Conservation (phyloP, 2,797 vertebrate genomes). For the Eremophila alpestris region DNA sequence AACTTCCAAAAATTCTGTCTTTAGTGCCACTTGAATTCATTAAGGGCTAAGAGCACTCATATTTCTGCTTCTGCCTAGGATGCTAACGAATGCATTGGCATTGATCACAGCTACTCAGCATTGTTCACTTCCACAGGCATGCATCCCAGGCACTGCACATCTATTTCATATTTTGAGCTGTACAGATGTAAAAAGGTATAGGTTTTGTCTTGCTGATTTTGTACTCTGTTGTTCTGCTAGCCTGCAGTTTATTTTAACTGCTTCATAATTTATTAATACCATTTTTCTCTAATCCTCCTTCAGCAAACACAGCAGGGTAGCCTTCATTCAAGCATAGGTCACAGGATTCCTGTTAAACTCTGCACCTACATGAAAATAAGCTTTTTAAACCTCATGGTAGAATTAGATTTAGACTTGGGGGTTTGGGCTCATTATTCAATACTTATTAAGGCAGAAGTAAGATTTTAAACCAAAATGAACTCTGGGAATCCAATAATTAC, state of each 20-base stretch:
- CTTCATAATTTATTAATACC: slow-evolving; percentile 61
- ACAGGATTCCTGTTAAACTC: slow-evolving; percentile 32
- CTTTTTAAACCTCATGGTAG: slow-evolving; percentile 52
- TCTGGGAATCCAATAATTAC: slow-evolving; percentile 61
- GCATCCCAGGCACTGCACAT: background rate
- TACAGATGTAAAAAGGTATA: background rate
- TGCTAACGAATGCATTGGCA: background rate
- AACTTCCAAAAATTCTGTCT: background rate
- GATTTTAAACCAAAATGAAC: slow-evolving; percentile 68
- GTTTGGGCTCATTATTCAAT: slow-evolving; percentile 49
- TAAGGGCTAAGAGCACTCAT: background rate
- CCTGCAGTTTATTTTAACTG: slow-evolving; percentile 52
- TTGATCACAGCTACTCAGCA: background rate
- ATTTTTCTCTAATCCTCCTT: slow-evolving; percentile 51
- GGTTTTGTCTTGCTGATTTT: slow-evolving; percentile 45
- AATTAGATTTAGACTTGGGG: slow-evolving; percentile 54
- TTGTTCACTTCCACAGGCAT: background rate
- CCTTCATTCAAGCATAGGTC: slow-evolving; percentile 28
- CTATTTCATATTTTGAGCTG: slow-evolving; percentile 3
- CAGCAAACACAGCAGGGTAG: slow-evolving; percentile 31
- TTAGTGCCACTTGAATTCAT: background rate
- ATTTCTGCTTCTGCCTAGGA: background rate
- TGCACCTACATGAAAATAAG: slow-evolving; percentile 39
- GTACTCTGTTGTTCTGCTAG: slow-evolving; percentile 35
- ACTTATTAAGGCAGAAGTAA: slow-evolving; percentile 60